These are phyloP conservation scores for Bombus turneri DNA, from an alignment of 1,140 invertebrate genomes.

Conservation along the genomic window DNA sequence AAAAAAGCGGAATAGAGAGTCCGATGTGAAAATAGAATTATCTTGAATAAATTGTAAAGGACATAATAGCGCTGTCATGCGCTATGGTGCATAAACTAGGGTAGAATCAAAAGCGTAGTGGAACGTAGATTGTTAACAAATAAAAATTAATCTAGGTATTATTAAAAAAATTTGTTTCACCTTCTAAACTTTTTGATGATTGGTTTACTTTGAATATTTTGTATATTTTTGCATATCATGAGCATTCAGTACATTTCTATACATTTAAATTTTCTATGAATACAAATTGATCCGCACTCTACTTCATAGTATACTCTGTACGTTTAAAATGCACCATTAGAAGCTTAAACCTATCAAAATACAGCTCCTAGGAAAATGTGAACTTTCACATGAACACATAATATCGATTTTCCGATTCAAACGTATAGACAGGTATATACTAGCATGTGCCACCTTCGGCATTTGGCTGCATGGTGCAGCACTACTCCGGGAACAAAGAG, in stretches of 20 bases:
- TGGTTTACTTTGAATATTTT: neutral
- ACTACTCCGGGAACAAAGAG: too few species aligned
- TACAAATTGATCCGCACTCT: neutral
- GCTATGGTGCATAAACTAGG: constrained; percentile 38
- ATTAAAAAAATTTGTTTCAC: neutral
- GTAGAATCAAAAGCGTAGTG: neutral
- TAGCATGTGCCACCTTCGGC: too few species aligned
- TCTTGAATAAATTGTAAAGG: constrained; percentile 10
- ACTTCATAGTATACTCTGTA: neutral
- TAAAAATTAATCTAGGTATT: neutral
- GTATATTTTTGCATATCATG: neutral
- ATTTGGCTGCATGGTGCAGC: too few species aligned
- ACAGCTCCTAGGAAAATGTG: neutral
- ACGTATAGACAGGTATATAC: too few species aligned
- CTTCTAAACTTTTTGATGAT: neutral
- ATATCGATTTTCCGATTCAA: neutral
- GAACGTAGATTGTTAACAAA: neutral
- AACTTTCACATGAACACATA: neutral
- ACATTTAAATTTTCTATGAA: neutral
- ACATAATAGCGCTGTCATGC: constrained; percentile 31
- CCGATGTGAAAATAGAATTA: constrained; percentile 10
- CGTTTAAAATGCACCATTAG: neutral
- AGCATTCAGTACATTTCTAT: neutral
- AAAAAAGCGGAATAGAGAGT: constrained; percentile 1
- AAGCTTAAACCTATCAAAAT: neutral